Evolutionary conservation across 2,797 vertebrate genomes (phyloP).

Genomic region (Smutsia temminckii): DNA sequence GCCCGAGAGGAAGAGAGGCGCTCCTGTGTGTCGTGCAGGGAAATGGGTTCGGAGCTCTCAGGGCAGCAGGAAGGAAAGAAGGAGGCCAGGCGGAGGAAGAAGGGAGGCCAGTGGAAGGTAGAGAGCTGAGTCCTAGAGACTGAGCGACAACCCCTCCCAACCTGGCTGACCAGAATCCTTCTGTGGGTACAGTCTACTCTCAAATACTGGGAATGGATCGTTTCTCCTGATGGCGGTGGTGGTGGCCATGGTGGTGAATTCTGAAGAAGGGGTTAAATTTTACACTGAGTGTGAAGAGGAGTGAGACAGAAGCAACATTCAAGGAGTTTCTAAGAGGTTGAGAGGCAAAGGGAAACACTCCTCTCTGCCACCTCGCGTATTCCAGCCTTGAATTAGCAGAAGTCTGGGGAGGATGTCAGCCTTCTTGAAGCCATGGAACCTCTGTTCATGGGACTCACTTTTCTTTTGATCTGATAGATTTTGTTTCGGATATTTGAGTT

Average conservation of each 20-base stretch:
- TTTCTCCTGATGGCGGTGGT: neutral
- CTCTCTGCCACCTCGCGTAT: neutral
- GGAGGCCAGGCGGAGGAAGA: neutral
- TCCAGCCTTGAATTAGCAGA: neutral
- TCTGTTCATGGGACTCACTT: neutral
- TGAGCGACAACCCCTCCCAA: neutral
- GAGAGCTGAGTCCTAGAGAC: neutral
- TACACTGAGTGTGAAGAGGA: neutral
- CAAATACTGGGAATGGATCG: neutral
- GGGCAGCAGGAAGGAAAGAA: neutral
- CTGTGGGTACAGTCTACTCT: neutral
- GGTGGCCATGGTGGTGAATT: neutral
- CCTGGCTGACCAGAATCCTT: neutral
- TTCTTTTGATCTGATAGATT: neutral
- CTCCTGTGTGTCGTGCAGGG: neutral
- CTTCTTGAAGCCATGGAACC: neutral
- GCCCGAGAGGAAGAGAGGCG: neutral
- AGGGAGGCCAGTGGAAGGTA: neutral
- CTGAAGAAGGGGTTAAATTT: neutral
- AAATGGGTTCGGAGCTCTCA: neutral
- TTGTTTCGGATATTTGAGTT: neutral
- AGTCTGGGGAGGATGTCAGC: neutral
- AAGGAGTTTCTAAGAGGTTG: neutral
- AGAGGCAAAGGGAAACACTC: neutral
- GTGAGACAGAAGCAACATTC: neutral